A percentile compares a stretch with the other conserved stretches of the same genome.
These are phyloP conservation scores for Stictocephala bisonia DNA, from an alignment of 2,888 invertebrate genomes.

Conservation along the genomic window DNA sequence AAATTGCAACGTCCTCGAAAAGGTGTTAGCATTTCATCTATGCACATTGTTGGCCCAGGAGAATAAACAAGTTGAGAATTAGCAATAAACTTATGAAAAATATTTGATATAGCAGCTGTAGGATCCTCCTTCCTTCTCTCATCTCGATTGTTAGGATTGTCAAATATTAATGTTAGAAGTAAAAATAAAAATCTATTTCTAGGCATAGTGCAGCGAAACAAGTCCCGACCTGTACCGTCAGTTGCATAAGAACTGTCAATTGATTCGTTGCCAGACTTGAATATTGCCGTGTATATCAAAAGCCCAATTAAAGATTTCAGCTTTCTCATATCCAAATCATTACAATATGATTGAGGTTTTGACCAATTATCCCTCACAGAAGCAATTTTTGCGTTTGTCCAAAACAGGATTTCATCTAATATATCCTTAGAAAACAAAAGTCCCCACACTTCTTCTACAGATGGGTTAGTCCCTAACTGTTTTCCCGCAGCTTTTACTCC, in stretches of 20 bases:
- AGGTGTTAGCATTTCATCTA: slow-evolving; percentile 47
- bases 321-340: slow-evolving; percentile 12
- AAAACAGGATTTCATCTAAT: slow-evolving; percentile 14
- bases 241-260: slow-evolving; percentile 48
- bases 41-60: slow-evolving; percentile 20
- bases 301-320: slow-evolving; percentile 43
- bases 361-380: background rate
- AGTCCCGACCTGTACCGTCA: slow-evolving; percentile 38
- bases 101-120: slow-evolving; percentile 33
- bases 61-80: slow-evolving; percentile 42
- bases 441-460: slow-evolving; percentile 9
- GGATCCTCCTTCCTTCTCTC: background rate
- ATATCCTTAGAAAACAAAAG: slow-evolving; percentile 4
- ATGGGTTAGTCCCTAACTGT: background rate
- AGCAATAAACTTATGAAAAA: slow-evolving; percentile 44
- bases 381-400: slow-evolving; percentile 10
- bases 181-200: slow-evolving; percentile 17
- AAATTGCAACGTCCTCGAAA: slow-evolving; percentile 48
- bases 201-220: slow-evolving; percentile 30
- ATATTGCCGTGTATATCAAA: slow-evolving; percentile 14
- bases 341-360: background rate
- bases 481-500: slow-evolving; percentile 18
- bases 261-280: slow-evolving; percentile 31
- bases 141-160: slow-evolving; percentile 14
- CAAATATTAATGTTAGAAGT: background rate